A percentile compares a stretch with the other conserved stretches of the same genome.
phyloP scores from a whole-genome alignment of 2,797 vertebrate species.

The Myiotriccus ornatus region DNA sequence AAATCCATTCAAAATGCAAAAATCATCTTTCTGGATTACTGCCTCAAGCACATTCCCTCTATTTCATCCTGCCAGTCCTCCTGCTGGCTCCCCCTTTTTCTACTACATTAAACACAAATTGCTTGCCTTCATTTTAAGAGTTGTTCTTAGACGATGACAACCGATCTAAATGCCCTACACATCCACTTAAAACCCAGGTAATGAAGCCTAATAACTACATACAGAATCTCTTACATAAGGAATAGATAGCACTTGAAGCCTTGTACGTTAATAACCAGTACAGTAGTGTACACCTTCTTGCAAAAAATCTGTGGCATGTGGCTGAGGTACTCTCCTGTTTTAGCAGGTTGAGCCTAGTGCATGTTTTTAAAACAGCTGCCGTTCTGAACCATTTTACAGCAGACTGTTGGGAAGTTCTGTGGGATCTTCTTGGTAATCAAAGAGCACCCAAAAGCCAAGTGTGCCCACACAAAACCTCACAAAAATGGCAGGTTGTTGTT shows the following conservation, averaged over 20 bases:
- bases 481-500: background rate
- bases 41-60: constrained; percentile 22
- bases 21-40: constrained; percentile 47
- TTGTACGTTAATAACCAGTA: background rate
- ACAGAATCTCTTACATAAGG: background rate
- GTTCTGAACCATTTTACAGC: background rate
- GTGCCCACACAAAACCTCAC: background rate
- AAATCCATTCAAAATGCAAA: constrained; percentile 63
- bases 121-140: constrained; percentile 33
- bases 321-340: background rate
- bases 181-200: constrained; percentile 33
- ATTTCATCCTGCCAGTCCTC: constrained; percentile 17
- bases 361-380: background rate
- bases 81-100: constrained; percentile 23
- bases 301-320: background rate
- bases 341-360: background rate
- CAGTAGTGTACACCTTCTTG: background rate
- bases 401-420: background rate
- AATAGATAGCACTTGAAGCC: background rate
- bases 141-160: constrained; percentile 7
- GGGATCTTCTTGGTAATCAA: background rate
- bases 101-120: constrained; percentile 57
- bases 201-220: background rate
- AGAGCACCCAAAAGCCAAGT: background rate
- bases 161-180: constrained; percentile 5